phyloP scores from a whole-genome alignment of 1,140 invertebrate genomes.

The Eufriesea mexicana region DNA sequence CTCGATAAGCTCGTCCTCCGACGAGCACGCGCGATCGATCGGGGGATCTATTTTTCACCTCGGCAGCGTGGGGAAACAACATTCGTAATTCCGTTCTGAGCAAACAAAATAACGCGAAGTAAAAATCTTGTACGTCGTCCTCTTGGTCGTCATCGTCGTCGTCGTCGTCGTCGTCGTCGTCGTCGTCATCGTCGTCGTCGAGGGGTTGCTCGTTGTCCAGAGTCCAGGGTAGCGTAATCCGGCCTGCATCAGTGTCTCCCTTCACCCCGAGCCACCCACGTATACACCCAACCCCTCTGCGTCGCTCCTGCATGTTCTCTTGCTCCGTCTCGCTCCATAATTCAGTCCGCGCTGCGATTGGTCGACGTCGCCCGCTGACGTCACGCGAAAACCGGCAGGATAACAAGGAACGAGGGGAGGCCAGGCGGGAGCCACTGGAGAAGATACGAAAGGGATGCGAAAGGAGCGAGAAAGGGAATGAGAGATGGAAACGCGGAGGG shows the following conservation, averaged over 20 bases:
- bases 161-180: conserved; percentile 27
- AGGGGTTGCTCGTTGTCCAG: conserved; percentile 46
- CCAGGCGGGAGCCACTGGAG: conserved; percentile 30
- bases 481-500: conserved; percentile 5
- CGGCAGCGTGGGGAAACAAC: background rate
- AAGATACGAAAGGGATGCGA: conserved; percentile 43
- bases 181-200: conserved; percentile 34
- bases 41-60: background rate
- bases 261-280: conserved; percentile 3
- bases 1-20: background rate
- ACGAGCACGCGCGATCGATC: conserved; percentile 9
- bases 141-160: conserved; percentile 28
- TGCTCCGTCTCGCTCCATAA: conserved; percentile 73
- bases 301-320: conserved; percentile 8
- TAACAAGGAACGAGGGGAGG: conserved; percentile 66
- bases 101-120: conserved; percentile 13
- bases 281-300: background rate
- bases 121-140: conserved; percentile 13
- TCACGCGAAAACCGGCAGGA: conserved; percentile 76
- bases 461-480: conserved; percentile 29
- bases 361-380: conserved; percentile 72
- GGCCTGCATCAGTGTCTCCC: conserved; percentile 48
- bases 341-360: conserved; percentile 74
- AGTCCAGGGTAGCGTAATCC: conserved; percentile 59
- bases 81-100: conserved; percentile 8